Evolutionary conservation across 2,797 vertebrate species (phyloP).

Genomic region (Galago senegalensis): DNA sequence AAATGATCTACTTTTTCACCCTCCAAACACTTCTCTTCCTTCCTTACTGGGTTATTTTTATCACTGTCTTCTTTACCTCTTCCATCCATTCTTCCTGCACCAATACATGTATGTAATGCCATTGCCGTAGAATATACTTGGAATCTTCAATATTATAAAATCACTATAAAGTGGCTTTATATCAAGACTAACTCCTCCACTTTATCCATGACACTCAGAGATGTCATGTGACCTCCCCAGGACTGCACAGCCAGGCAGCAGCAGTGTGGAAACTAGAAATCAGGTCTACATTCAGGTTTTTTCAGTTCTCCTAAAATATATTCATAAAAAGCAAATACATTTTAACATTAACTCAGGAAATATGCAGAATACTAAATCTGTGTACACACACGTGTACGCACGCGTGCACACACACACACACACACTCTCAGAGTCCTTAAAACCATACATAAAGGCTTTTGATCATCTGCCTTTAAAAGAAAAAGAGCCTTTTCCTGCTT

Average conservation of each 20-base stretch:
- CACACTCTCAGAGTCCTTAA: background rate
- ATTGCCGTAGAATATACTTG: background rate
- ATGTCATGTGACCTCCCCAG: background rate
- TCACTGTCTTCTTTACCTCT: background rate
- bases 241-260: background rate
- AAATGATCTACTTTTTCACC: background rate
- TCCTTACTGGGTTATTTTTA: background rate
- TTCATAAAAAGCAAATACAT: background rate
- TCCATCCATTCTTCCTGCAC: background rate
- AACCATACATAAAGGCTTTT: background rate
- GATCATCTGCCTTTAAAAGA: background rate
- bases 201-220: background rate
- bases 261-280: background rate
- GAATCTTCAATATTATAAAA: background rate
- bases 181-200: background rate
- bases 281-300: background rate
- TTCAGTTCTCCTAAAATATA: background rate
- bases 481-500: background rate
- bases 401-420: too few relatives aligned
- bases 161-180: background rate
- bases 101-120: background rate
- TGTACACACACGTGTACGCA: rapidly evolving
- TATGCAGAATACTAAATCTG: background rate
- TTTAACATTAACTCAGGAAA: constrained; percentile 1
- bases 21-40: background rate